Percentiles rank a stretch among this genome's conserved stretches.
phyloP scores from a whole-genome alignment of 2,113 vertebrate genomes.

The Hassar affinis region DNA sequence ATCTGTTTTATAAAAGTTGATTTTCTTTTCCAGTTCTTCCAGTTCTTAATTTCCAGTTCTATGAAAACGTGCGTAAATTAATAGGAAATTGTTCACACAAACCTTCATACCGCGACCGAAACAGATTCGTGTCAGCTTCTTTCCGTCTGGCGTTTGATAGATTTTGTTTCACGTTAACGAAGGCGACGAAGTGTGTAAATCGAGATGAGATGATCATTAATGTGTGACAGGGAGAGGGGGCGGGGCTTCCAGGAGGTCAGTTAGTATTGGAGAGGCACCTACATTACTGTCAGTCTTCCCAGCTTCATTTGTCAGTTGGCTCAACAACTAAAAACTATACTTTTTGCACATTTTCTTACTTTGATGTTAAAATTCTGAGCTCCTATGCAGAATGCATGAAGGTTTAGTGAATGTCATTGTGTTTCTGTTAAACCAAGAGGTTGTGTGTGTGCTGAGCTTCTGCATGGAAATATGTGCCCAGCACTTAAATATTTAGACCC shows the following conservation, averaged over 20 bases:
- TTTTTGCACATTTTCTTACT: not conserved
- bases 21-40: too few species aligned
- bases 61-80: not conserved
- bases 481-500: constrained; percentile 74
- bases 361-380: not conserved
- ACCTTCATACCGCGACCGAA: not conserved
- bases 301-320: not conserved
- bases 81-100: not conserved
- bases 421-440: not conserved
- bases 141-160: not conserved
- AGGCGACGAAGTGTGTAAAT: not conserved
- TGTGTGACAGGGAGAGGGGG: not conserved
- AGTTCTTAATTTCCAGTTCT: too few species aligned
- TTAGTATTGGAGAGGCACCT: not conserved
- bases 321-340: not conserved
- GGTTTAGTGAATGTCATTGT: not conserved
- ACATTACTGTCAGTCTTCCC: not conserved
- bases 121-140: not conserved
- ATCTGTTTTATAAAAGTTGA: not conserved
- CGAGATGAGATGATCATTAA: not conserved
- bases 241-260: not conserved
- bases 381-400: not conserved
- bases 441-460: constrained; percentile 20
- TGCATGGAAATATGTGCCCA: constrained; percentile 43
- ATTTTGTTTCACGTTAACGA: not conserved